Conservation (phyloP, 2,888 invertebrate species). For the Heliconius ethilla region DNA sequence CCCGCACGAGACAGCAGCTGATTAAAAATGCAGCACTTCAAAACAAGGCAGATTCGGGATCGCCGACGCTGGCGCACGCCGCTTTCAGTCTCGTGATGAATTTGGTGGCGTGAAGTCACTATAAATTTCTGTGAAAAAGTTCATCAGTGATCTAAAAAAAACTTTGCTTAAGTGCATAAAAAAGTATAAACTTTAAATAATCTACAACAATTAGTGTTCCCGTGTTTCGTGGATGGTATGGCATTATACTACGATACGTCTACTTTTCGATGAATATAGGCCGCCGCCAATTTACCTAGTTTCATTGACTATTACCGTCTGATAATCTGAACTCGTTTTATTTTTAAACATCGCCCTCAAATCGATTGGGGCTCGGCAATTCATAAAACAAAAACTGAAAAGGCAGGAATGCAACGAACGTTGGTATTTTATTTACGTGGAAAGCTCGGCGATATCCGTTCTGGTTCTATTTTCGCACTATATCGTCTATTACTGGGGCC, state of each 20-base stretch:
- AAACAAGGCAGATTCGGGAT: conserved; percentile 74
- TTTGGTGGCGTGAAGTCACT: conserved; percentile 59
- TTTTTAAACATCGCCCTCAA: conserved; percentile 64
- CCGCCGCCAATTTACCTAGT: conserved; percentile 52
- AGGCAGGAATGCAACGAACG: conserved; percentile 65
- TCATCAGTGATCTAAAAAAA: neutral
- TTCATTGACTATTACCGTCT: conserved; percentile 50
- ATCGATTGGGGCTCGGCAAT: conserved; percentile 67
- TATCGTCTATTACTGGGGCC: conserved; percentile 75
- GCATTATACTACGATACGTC: conserved; percentile 40
- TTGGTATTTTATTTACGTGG: conserved; percentile 77
- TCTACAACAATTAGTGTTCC: neutral
- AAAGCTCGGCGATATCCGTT: conserved; percentile 67
- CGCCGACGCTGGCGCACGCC: conserved; percentile 75
- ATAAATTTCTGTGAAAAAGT: neutral
- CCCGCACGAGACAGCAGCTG: conserved; percentile 78
- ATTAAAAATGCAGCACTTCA: conserved; percentile 80
- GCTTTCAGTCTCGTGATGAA: conserved; percentile 66
- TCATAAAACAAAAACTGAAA: conserved; percentile 66
- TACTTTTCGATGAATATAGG: conserved; percentile 42
- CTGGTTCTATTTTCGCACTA: conserved; percentile 77
- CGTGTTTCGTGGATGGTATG: neutral
- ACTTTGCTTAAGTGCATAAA: neutral
- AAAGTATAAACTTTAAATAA: neutral
- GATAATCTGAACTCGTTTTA: conserved; percentile 52